phyloP scores from a whole-genome alignment of 2,113 vertebrate genomes.

The Lepus europaeus region DNA sequence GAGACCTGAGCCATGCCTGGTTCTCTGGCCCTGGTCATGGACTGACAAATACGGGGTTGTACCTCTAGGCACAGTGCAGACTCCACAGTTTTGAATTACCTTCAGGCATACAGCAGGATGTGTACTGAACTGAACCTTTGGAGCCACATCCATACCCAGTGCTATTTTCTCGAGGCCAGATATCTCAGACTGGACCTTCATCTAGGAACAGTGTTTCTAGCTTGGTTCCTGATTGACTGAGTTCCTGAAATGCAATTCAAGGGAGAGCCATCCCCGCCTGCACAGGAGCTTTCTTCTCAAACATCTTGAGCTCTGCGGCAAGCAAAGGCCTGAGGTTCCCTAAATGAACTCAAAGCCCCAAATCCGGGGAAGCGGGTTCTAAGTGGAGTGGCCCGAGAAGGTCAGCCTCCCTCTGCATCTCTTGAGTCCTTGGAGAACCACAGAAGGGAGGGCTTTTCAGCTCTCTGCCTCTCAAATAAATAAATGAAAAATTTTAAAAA shows the following conservation, averaged over 20 bases:
- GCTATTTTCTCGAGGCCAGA: neutral
- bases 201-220: neutral
- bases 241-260: neutral
- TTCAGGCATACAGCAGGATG: neutral
- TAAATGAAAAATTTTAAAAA: neutral
- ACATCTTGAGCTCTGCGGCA: neutral
- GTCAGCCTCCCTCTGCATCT: neutral
- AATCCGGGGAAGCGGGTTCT: neutral
- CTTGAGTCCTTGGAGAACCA: neutral
- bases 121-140: neutral
- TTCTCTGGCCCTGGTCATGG: neutral
- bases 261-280: too few species aligned
- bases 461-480: neutral
- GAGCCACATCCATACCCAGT: neutral
- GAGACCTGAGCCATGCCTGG: neutral
- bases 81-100: neutral
- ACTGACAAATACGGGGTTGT: neutral
- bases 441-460: neutral
- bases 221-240: neutral
- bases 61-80: neutral
- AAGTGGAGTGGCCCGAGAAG: too few species aligned
- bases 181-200: neutral
- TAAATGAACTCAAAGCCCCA: too few species aligned
- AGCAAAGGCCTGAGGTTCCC: too few species aligned
- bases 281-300: neutral